Base-by-base conservation (phyloP, 2,797 vertebrate genomes). In the Thamnophis elegans region DNA sequence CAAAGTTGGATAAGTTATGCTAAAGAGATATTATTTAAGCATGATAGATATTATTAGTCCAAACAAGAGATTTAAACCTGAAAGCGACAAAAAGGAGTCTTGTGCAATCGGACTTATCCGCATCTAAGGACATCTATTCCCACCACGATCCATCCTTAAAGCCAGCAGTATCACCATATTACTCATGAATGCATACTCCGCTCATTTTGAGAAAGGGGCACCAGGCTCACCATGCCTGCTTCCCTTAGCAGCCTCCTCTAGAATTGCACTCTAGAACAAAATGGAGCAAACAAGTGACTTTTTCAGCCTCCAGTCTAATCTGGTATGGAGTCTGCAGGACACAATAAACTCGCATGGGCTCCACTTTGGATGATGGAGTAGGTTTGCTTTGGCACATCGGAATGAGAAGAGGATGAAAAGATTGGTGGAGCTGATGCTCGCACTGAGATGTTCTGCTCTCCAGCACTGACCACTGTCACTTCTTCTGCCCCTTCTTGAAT, bases 401-500 rank as follows among this genome's bases (percentile, higher is more conserved):
- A 93, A 59, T 97, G 97, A 0, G 98, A 96, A 0, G 97, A 96
- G 0, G 97, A 95, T 1, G 97, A 97, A 90, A 97, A 98, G 28
- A 97, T 90, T 16, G 97, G 12, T 11, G 95, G 36, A 28, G 96
- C 85, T 0, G 97, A 90, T 0, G 96, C 92, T 7, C 98, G 93
- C 87, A 97, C 96, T 0, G 97, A 92, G 56, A 97, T 97, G 88
- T 96, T 94, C 14, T 97, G 94, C 47, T 97, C 98, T 0, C 97
- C 98, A 0, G 99, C 98, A 0, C 98, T 99, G 94, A 99, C 98
- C 90, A 99, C 98, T 0, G 99, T 99, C 28, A 99, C 99, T 91
- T 99, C 99, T 0, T 98, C 96, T 0, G 98, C 97, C 0, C 98
- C 99, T 87, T 99, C 99, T 94, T 99, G 99, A 92, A 99, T 99